Evolutionary conservation across 2,888 invertebrate genomes (phyloP).

Genomic region (Polymixis lichenea): DNA sequence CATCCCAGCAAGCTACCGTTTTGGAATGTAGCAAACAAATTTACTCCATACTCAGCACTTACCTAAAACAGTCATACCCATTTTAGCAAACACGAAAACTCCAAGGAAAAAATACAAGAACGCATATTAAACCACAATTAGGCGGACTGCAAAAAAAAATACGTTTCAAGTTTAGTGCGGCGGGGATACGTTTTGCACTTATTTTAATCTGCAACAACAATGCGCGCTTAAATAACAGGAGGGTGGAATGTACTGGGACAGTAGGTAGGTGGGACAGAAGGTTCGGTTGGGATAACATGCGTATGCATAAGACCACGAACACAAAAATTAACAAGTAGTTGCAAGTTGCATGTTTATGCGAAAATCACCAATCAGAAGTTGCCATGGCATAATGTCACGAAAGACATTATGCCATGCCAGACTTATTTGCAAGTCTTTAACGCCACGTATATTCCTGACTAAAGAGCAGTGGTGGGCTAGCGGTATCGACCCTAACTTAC

Average conservation of each 20-base stretch:
- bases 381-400: no score
- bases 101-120: slow-evolving; percentile 51
- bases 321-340: no score
- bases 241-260: slow-evolving; percentile 47
- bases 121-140: slow-evolving; percentile 70
- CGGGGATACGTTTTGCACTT: slow-evolving; percentile 61
- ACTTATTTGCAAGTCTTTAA: no score
- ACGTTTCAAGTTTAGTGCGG: slow-evolving; percentile 61
- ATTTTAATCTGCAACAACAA: slow-evolving; percentile 67
- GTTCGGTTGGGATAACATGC: neutral
- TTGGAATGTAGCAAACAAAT: neutral
- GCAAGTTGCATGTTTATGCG: no score
- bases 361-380: no score
- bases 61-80: slow-evolving; percentile 37
- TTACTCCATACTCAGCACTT: slow-evolving; percentile 18
- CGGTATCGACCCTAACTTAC: no score
- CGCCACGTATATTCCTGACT: no score
- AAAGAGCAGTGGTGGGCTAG: no score
- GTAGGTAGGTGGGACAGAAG: slow-evolving; percentile 15
- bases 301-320: no score
- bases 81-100: slow-evolving; percentile 12
- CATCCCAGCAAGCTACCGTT: neutral
- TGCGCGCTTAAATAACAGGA: slow-evolving; percentile 64
- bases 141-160: slow-evolving; percentile 57
- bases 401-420: no score